A percentile compares a stretch with the other conserved stretches of the same genome.
These are phyloP conservation scores for Cynocephalus volans DNA, from an alignment of 2,113 vertebrate species.

Conservation along the genomic window DNA sequence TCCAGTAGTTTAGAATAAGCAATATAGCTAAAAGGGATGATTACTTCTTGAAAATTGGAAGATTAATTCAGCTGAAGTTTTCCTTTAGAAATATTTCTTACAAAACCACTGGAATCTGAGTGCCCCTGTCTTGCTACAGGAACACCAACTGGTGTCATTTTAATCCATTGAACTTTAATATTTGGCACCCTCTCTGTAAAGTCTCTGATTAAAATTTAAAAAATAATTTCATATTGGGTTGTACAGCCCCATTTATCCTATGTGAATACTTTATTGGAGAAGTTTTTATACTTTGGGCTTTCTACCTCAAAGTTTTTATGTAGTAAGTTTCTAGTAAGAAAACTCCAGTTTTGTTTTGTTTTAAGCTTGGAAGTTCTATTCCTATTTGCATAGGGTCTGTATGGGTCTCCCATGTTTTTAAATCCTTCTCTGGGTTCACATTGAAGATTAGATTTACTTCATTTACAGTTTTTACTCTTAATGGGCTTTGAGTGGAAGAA, in stretches of 20 bases:
- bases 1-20: constrained; percentile 37
- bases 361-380: constrained; percentile 63
- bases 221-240: constrained; percentile 52
- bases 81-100: constrained; percentile 37
- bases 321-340: constrained; percentile 72
- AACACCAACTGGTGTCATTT: constrained; percentile 44
- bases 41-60: constrained; percentile 63
- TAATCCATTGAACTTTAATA: constrained; percentile 64
- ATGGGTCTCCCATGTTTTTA: background rate
- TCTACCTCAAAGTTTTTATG: accelerated
- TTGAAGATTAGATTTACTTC: background rate
- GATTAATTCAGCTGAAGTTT: constrained; percentile 10
- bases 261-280: constrained; percentile 34
- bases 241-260: constrained; percentile 52
- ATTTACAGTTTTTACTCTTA: constrained; percentile 30
- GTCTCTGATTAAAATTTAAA: constrained; percentile 1
- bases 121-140: constrained; percentile 17
- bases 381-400: background rate
- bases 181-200: background rate
- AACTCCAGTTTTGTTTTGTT: background rate
- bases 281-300: constrained; percentile 62
- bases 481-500: constrained; percentile 21
- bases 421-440: background rate
- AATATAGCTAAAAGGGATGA: background rate
- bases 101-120: constrained; percentile 48